Evolutionary conservation across 2,888 invertebrate species (phyloP).

Genomic region (Mechanitis messenoides): DNA sequence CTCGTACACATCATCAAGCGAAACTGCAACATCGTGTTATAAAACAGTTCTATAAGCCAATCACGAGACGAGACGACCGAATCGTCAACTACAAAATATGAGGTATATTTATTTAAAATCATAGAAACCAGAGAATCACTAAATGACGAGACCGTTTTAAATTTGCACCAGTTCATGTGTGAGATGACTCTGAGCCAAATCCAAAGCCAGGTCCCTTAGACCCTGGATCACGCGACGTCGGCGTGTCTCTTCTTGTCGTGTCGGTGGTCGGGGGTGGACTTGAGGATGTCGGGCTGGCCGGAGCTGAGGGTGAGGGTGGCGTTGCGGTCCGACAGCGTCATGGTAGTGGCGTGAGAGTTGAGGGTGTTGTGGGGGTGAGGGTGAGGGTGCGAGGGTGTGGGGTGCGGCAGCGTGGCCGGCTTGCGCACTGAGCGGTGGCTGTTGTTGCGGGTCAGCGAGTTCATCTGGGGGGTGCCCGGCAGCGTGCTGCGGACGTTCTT

Average conservation of each 20-base stretch:
- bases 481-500: slow-evolving; percentile 91
- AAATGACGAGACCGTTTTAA: not conserved
- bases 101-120: slow-evolving; percentile 50
- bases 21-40: slow-evolving; percentile 38
- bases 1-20: slow-evolving; percentile 35
- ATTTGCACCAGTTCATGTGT: not conserved
- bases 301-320: slow-evolving; percentile 61
- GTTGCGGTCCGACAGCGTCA: slow-evolving; percentile 64
- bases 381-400: slow-evolving; percentile 59
- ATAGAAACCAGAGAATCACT: no score
- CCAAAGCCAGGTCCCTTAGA: slow-evolving; percentile 12
- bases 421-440: slow-evolving; percentile 79
- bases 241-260: slow-evolving; percentile 64
- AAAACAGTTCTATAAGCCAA: slow-evolving; percentile 45
- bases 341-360: slow-evolving; percentile 75
- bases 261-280: slow-evolving; percentile 91
- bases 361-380: slow-evolving; percentile 70
- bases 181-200: no score
- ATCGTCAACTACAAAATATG: slow-evolving; percentile 65
- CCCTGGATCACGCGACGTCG: slow-evolving; percentile 63
- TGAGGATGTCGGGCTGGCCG: slow-evolving; percentile 88
- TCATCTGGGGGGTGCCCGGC: slow-evolving; percentile 86
- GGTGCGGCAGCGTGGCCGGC: slow-evolving; percentile 60
- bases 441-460: slow-evolving; percentile 84
- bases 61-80: slow-evolving; percentile 48